Conservation (phyloP, 2,888 invertebrate genomes). For the Plagiodera versicolora region DNA sequence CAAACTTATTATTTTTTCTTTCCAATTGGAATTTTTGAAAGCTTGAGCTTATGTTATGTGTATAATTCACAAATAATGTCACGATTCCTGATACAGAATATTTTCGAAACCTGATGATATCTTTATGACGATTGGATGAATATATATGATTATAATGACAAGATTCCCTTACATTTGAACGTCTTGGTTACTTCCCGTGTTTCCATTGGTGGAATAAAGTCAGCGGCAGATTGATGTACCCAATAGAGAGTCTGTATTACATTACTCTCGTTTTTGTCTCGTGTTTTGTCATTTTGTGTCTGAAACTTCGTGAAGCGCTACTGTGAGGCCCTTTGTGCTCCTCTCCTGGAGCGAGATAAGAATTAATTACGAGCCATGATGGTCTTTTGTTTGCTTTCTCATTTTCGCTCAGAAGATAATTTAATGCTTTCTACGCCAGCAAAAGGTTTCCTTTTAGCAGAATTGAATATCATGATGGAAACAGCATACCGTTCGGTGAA, state of each 20-base stretch:
- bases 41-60: too few relatives aligned
- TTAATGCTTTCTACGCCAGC: slow-evolving; percentile 45
- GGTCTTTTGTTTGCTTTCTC: slow-evolving; percentile 52
- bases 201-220: slow-evolving; percentile 53
- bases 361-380: slow-evolving; percentile 58
- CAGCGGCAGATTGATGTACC: slow-evolving; percentile 51
- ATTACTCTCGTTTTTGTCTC: slow-evolving; percentile 54
- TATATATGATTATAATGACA: too few relatives aligned
- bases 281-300: slow-evolving; percentile 56
- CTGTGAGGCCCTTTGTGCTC: slow-evolving; percentile 51
- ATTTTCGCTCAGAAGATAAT: slow-evolving; percentile 52
- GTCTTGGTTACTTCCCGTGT: slow-evolving; percentile 43
- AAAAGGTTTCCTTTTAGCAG: slow-evolving; percentile 8
- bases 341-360: slow-evolving; percentile 57
- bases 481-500: not conserved
- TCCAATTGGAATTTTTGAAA: too few relatives aligned
- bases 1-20: too few relatives aligned
- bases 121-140: too few relatives aligned
- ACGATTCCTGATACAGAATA: too few relatives aligned
- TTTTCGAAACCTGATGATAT: too few relatives aligned
- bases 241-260: slow-evolving; percentile 53
- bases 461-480: slow-evolving; percentile 11
- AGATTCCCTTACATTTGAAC: slow-evolving; percentile 22
- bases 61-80: too few relatives aligned
- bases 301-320: slow-evolving; percentile 53